Base-by-base conservation (phyloP, 30 jellyfish, hydroid and myxozoan genomes). In the Sanderia malayensis region DNA sequence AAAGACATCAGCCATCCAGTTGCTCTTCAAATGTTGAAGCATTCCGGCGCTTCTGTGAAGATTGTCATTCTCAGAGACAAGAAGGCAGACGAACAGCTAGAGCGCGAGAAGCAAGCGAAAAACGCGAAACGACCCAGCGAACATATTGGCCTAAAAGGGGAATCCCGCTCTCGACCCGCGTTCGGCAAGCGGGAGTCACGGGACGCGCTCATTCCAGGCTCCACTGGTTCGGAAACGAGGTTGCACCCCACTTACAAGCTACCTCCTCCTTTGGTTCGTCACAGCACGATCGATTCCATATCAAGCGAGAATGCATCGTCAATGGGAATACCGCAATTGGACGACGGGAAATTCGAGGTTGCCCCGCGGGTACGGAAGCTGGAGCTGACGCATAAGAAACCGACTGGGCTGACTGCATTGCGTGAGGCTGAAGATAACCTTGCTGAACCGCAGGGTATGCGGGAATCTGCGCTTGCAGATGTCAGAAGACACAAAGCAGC, bases 11-110 rank as follows among this genome's bases (percentile, higher is more conserved):
- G 94, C 61, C 99, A 93, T 70, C 95, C 95, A 2, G 81, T 76
- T n/a, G 99, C 96, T 22, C 75, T 84, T 37, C 96, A 93, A 53
- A 59, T 69, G 20, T 92, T 93, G 29, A 93, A 93, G 70, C 92
- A 72, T 21, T 81, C 92, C 18, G 89, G 83, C 0, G 64, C 85
- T 19, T 46, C 81, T 2, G 95, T 73, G 6, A 80, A 75, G 46
- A 65, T 93, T 45, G 94, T 93, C 24, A 73, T 93, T 1, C 60
- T 93, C 33, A 63, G 99, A 26, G 88, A 90, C 68, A 74, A 76
- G 33, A 53, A 49, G 15, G 41, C 37, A 32, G 89, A 69, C 63
- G 46, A 45, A 17, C 80, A 22, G 19, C 27, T 78, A 34, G 81
- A 66, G 20, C 85, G 28, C 34, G 80, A 81, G n/a, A 28, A 65